Evolutionary conservation across 2,888 invertebrate species (phyloP).

Genomic region (Odontothrips loti): DNA sequence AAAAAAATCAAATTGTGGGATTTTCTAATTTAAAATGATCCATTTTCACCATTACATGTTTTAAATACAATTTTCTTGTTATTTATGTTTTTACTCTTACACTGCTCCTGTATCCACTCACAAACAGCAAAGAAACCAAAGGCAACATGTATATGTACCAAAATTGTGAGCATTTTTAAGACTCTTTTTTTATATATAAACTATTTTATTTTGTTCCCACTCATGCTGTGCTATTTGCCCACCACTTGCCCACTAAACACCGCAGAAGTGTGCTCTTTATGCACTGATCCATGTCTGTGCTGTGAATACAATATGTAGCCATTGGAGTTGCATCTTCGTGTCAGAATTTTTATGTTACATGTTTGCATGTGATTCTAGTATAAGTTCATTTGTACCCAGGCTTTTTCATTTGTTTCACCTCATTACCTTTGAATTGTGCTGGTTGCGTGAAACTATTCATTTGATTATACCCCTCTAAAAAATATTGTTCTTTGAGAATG

Average conservation of each 20-base stretch:
- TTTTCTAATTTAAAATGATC: slow-evolving; percentile 8
- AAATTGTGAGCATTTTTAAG: too few relatives aligned
- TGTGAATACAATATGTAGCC: slow-evolving; percentile 5
- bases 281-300: not conserved
- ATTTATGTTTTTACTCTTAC: not conserved
- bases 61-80: slow-evolving; percentile 27
- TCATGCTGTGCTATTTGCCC: slow-evolving; percentile 34
- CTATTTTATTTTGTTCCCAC: not conserved
- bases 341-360: not conserved
- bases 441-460: too few relatives aligned
- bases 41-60: slow-evolving; percentile 17
- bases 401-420: too few relatives aligned
- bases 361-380: not conserved
- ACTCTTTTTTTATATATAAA: slow-evolving; percentile 3
- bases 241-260: slow-evolving; percentile 46
- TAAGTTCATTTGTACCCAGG: not conserved
- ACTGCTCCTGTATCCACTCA: not conserved
- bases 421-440: too few relatives aligned
- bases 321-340: not conserved
- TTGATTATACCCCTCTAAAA: too few relatives aligned
- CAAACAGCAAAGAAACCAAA: not conserved
- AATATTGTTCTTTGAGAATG: too few relatives aligned
- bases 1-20: too few relatives aligned
- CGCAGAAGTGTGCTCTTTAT: slow-evolving; percentile 37
- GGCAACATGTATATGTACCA: too few relatives aligned